These are phyloP conservation scores for Melanerpes formicivorus DNA, from an alignment of 2,113 vertebrate species.

Conservation along the genomic window DNA sequence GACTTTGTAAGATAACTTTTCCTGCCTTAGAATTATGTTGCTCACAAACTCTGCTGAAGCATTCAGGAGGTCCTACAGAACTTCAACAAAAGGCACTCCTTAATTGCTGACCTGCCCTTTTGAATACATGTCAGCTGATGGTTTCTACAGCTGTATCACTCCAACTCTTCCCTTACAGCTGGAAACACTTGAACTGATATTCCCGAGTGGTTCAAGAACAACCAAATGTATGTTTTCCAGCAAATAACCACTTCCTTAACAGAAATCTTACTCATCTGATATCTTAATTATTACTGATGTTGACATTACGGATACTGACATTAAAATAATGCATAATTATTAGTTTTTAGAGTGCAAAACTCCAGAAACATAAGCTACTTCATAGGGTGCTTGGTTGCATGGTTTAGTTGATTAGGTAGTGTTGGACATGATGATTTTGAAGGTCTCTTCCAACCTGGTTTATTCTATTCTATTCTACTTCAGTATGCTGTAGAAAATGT, in stretches of 20 bases:
- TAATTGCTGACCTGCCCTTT: constrained; percentile 22
- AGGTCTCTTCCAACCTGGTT: too few relatives aligned
- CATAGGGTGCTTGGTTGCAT: background rate
- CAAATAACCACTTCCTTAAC: constrained; percentile 40
- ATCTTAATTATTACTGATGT: constrained; percentile 1
- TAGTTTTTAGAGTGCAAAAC: background rate
- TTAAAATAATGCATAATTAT: background rate
- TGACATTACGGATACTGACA: too few relatives aligned
- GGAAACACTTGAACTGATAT: constrained; percentile 8
- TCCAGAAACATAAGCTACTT: background rate
- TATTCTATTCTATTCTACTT: background rate
- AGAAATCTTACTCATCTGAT: background rate
- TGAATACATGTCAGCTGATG: constrained; percentile 25
- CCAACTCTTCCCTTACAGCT: background rate
- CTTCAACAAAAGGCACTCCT: background rate
- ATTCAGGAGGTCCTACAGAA: background rate
- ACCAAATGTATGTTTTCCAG: constrained; percentile 2
- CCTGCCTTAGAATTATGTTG: background rate
- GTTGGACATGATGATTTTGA: too few relatives aligned
- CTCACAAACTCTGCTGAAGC: background rate
- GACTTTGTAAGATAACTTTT: background rate
- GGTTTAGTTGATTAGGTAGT: too few relatives aligned
- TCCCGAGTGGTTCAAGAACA: constrained; percentile 21
- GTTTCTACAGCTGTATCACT: constrained; percentile 10
- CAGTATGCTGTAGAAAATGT: background rate